Base-by-base conservation (phyloP, 2,888 invertebrate species). In the Salpingus planirostris region DNA sequence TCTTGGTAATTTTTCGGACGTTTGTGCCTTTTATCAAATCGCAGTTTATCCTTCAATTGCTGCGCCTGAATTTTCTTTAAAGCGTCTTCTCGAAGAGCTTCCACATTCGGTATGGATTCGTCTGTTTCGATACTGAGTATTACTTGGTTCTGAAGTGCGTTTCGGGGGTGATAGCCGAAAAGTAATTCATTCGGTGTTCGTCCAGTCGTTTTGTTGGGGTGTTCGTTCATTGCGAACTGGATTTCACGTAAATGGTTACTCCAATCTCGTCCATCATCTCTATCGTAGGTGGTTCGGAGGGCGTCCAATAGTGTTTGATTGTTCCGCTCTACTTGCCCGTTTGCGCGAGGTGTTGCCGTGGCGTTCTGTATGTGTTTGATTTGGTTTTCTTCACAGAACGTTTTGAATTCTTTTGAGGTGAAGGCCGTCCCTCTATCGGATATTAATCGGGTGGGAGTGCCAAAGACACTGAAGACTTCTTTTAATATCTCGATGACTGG, bases 281-380 rank as follows among this genome's bases (percentile, higher is more conserved):
- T 15, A n/a, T 28, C 21, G 29, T 28, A 28, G 6, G 21, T 28
- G 3, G 29, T 28, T n/a, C n/a, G 10, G 3, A 25, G n/a, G n/a
- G n/a, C 29, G 11, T 13, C 13, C 6, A 28, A 11, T 3, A 28
- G 3, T 6, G 29, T 28, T 15, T 28, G 21, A 21, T 40, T 40
- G 11, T 22, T 11, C 13, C 31, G 10, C 29, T 42, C 42, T 2
- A 30, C 40, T 27, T 42, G 40, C 1, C 42, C 42, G 22, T 42
- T 41, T 2, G 42, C 40, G 13, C 40, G 18, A 6, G 36, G 39
- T 11, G 40, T 37, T 7, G 42, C 42, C 3, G 34, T 37, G 13
- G 42, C 39, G 13, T 31, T 27, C 15, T 21, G 18, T 12, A 28
- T 13, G 11, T 27, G 38, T 13, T 10, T 14, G 11, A 38, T 31